Conservation (phyloP, 2,797 vertebrate species). For the Mionectes olivaceus region DNA sequence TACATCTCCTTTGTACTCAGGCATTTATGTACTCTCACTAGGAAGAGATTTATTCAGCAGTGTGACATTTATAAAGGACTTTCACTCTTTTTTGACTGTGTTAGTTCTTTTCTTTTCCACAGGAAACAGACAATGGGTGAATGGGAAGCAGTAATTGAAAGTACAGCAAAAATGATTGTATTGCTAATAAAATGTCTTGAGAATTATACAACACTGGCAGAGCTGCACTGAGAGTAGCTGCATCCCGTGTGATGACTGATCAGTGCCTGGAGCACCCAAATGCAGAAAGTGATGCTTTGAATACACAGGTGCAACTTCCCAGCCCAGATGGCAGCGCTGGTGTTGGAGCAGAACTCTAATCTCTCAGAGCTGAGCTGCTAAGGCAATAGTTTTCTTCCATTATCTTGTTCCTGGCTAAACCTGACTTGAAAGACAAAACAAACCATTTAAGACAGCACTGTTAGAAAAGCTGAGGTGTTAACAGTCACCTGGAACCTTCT, state of each 20-base stretch:
- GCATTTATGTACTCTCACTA: background rate
- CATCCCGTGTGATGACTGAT: background rate
- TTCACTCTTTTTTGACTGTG: background rate
- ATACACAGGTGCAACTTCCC: background rate
- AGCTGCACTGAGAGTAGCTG: background rate
- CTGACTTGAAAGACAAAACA: constrained; percentile 41
- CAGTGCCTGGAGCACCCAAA: background rate
- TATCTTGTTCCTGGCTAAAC: background rate
- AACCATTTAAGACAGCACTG: background rate
- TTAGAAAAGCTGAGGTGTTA: background rate
- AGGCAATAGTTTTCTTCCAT: background rate
- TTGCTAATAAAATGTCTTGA: background rate
- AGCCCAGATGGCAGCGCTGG: background rate
- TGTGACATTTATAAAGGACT: constrained; percentile 9
- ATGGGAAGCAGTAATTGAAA: constrained; percentile 8
- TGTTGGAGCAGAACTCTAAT: background rate
- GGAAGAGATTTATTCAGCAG: constrained; percentile 32
- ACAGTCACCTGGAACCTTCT: background rate
- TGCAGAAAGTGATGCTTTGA: background rate
- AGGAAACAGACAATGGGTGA: background rate
- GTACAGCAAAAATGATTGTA: background rate
- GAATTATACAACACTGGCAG: background rate
- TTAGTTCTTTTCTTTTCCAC: background rate
- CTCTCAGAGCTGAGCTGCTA: background rate
- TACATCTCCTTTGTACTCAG: constrained; percentile 8